Evolutionary conservation across 2,888 invertebrate genomes (phyloP).

Genomic region (Unio delphinus): DNA sequence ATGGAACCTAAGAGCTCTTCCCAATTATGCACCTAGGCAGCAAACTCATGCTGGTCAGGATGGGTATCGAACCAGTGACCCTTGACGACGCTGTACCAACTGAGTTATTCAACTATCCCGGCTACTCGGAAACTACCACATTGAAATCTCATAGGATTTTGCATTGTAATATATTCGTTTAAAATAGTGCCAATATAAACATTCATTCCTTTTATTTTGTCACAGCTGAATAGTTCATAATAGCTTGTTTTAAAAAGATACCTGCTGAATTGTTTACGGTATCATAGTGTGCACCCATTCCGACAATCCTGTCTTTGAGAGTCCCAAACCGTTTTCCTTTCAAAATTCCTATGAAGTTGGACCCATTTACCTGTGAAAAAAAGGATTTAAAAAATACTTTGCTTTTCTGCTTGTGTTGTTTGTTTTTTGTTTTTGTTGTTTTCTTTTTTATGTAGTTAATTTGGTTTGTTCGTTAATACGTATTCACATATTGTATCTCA

Average conservation of each 20-base stretch:
- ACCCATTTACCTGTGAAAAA: slow-evolving; percentile 6
- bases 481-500: no score
- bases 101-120: not conserved
- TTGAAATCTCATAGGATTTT: not conserved
- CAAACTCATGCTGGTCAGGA: no score
- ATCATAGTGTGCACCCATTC: slow-evolving; percentile 24
- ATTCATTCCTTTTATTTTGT: not conserved
- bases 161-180: not conserved
- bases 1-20: no score
- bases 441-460: no score
- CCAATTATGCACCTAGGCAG: no score
- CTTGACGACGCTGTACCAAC: no score
- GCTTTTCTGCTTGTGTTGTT: no score
- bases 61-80: no score
- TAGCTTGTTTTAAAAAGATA: not conserved
- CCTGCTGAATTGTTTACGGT: slow-evolving; percentile 13
- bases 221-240: not conserved
- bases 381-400: not conserved
- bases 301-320: slow-evolving; percentile 14
- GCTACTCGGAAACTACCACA: not conserved
- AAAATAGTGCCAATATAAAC: not conserved
- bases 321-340: slow-evolving; percentile 20
- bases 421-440: no score
- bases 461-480: no score
- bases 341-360: slow-evolving; percentile 16